A percentile compares a stretch with the other conserved stretches of the same genome.
Evolutionary conservation across 2,113 vertebrate genomes (phyloP).

Genomic region (Tiliqua scincoides): DNA sequence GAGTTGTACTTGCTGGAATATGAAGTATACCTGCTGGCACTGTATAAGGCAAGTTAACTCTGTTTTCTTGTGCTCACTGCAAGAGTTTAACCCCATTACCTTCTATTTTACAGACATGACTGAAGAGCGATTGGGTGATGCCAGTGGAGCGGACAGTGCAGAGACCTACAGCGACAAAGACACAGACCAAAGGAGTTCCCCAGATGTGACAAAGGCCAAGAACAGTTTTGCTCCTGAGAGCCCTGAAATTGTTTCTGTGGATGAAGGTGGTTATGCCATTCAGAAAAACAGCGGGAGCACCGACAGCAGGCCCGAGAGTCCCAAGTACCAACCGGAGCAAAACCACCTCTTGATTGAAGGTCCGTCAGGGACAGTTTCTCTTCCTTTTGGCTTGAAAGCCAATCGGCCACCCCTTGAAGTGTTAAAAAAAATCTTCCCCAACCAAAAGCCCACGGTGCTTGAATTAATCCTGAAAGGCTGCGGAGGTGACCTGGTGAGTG

Average conservation of each 20-base stretch:
- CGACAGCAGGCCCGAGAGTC: conserved; percentile 81
- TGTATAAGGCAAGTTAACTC: not conserved
- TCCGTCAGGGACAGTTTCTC: conserved; percentile 86
- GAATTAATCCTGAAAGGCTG: conserved; percentile 95
- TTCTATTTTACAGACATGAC: conserved; percentile 79
- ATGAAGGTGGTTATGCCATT: conserved; percentile 81
- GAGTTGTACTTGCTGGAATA: too few relatives aligned
- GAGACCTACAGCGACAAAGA: conserved; percentile 93
- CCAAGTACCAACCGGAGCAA: conserved; percentile 84
- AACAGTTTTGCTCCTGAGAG: conserved; percentile 87
- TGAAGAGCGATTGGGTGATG: conserved; percentile 86
- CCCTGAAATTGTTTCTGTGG: conserved; percentile 84
- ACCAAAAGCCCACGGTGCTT: conserved; percentile 93
- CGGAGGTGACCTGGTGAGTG: conserved; percentile 93
- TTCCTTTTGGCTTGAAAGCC: conserved; percentile 90
- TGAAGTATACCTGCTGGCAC: too few relatives aligned
- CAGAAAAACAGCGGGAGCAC: conserved; percentile 78
- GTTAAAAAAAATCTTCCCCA: conserved; percentile 95
- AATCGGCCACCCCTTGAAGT: conserved; percentile 95
- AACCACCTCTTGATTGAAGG: conserved; percentile 90
- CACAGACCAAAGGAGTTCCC: conserved; percentile 87
- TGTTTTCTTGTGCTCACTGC: not conserved
- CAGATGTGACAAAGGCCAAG: conserved; percentile 86
- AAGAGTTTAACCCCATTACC: conserved; percentile 50
- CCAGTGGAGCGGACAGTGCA: conserved; percentile 79